These are phyloP conservation scores for Carterocephalus palaemon DNA, from an alignment of 2,888 invertebrate species.

Conservation along the genomic window DNA sequence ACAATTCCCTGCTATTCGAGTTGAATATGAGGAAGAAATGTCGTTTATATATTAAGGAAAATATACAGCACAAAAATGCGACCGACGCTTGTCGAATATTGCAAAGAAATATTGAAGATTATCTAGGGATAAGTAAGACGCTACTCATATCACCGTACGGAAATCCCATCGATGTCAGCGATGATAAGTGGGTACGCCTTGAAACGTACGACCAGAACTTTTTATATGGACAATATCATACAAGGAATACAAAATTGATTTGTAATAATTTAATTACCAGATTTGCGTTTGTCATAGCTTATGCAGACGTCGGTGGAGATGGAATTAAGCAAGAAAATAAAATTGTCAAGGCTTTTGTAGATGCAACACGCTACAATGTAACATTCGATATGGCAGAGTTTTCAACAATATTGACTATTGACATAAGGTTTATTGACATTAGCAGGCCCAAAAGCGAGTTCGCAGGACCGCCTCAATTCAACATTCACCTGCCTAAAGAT, in stretches of 20 bases:
- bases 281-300: slow-evolving; percentile 49
- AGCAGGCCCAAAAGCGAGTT: slow-evolving; percentile 51
- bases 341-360: slow-evolving; percentile 46
- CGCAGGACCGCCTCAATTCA: slow-evolving; percentile 81
- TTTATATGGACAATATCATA: slow-evolving; percentile 46
- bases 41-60: slow-evolving; percentile 40
- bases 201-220: slow-evolving; percentile 31
- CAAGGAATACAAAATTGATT: slow-evolving; percentile 42
- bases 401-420: slow-evolving; percentile 53
- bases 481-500: slow-evolving; percentile 83
- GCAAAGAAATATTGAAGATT: slow-evolving; percentile 44
- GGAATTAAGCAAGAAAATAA: slow-evolving; percentile 40
- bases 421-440: slow-evolving; percentile 58
- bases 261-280: slow-evolving; percentile 58
- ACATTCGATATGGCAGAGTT: slow-evolving; percentile 49
- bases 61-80: slow-evolving; percentile 36
- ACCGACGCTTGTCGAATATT: slow-evolving; percentile 49
- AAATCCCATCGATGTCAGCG: slow-evolving; percentile 49
- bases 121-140: slow-evolving; percentile 41
- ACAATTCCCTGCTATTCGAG: slow-evolving; percentile 67
- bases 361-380: slow-evolving; percentile 40
- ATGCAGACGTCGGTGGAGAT: slow-evolving; percentile 43
- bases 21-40: slow-evolving; percentile 70
- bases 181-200: slow-evolving; percentile 53
- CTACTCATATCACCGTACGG: slow-evolving; percentile 55